Evolutionary conservation across 2,797 vertebrate species (phyloP).

Genomic region (Anas capensis): DNA sequence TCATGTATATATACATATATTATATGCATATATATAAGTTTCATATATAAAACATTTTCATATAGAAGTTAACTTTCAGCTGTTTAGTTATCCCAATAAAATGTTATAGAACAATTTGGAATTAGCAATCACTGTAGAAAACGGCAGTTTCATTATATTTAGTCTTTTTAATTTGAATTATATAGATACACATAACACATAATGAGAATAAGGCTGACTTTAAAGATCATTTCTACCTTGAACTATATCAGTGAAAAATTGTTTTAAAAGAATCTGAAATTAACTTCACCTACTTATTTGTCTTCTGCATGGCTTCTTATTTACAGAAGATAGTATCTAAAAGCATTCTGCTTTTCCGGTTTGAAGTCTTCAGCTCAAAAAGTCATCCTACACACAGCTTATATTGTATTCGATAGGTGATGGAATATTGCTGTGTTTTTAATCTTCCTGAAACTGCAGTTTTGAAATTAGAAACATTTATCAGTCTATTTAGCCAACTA

Average conservation of each 20-base stretch:
- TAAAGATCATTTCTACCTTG: background rate
- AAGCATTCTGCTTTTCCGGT: background rate
- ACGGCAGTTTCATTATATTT: background rate
- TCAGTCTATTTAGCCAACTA: constrained; percentile 36
- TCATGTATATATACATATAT: too few species aligned
- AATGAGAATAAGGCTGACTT: background rate
- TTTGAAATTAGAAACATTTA: constrained; percentile 47
- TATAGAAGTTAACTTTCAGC: background rate
- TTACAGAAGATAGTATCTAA: background rate
- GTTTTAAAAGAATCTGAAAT: background rate
- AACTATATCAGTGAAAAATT: background rate
- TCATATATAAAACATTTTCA: background rate
- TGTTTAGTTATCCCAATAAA: background rate
- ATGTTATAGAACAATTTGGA: background rate
- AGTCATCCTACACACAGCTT: background rate
- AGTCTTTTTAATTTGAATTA: background rate
- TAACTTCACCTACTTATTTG: background rate
- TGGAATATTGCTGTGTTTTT: background rate
- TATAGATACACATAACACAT: background rate
- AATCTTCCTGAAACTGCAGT: constrained; percentile 35
- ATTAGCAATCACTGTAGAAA: background rate
- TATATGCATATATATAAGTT: too few species aligned
- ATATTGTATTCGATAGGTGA: background rate
- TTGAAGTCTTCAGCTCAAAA: background rate
- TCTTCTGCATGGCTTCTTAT: background rate